Evolutionary conservation across 2,888 invertebrate genomes (phyloP).

Genomic region (Reticulitermes lucifugus): DNA sequence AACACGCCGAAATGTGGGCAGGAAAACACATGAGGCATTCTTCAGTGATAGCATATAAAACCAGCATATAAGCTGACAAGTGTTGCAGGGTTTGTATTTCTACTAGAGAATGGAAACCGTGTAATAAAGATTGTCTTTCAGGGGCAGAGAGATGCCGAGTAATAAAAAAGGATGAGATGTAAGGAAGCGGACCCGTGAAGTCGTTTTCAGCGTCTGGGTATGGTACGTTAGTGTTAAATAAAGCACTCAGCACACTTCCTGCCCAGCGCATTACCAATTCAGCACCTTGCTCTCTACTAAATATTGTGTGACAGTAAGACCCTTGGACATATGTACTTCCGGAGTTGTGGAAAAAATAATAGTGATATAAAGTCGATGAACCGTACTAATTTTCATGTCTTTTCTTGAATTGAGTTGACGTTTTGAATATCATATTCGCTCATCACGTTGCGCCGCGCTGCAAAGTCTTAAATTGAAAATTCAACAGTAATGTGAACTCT

Average conservation of each 20-base stretch:
- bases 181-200: too few relatives aligned
- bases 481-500: too few relatives aligned
- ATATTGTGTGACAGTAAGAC: too few relatives aligned
- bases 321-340: too few relatives aligned
- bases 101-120: not conserved
- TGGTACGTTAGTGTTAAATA: not conserved
- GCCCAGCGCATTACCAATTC: not conserved
- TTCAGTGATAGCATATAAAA: not conserved
- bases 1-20: not conserved
- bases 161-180: not conserved
- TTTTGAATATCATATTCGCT: too few relatives aligned
- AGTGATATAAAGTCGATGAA: too few relatives aligned
- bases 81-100: not conserved
- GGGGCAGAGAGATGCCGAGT: not conserved
- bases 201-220: not conserved
- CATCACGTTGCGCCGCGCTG: too few relatives aligned
- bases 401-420: too few relatives aligned
- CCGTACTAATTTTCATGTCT: too few relatives aligned
- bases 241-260: conserved; percentile 4
- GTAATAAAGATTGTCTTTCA: conserved; percentile 10
- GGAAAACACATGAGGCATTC: not conserved
- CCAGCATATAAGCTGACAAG: not conserved
- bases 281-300: not conserved
- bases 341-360: too few relatives aligned
- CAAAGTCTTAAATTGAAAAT: too few relatives aligned